Conservation (phyloP, 2,888 invertebrate species). For the Sipha maydis region DNA sequence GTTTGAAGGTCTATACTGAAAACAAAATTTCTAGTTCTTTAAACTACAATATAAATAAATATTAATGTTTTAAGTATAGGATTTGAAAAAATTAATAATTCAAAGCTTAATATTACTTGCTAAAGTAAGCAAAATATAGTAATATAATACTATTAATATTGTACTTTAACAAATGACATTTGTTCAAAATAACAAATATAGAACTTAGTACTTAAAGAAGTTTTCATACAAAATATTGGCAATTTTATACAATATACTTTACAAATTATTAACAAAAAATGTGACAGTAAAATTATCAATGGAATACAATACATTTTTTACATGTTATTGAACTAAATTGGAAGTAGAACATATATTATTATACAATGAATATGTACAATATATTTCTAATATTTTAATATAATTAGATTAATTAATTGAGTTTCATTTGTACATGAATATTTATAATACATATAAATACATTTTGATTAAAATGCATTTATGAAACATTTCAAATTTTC, state of each 20-base stretch:
- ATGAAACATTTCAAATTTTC: background rate
- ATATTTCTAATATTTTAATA: background rate
- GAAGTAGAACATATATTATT: background rate
- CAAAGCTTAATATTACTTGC: background rate
- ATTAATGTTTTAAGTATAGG: background rate
- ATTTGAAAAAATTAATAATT: conserved; percentile 14
- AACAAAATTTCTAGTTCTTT: conserved; percentile 27
- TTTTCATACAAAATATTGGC: conserved; percentile 3
- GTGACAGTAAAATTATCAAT: background rate
- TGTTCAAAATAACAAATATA: conserved; percentile 48
- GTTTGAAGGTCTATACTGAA: background rate
- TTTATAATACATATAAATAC: background rate
- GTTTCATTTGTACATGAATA: background rate
- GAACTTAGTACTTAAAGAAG: conserved; percentile 1
- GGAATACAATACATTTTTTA: conserved; percentile 7
- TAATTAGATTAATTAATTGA: background rate
- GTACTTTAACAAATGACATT: conserved; percentile 32
- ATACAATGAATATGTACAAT: background rate
- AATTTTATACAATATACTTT: conserved; percentile 18
- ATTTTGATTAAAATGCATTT: conserved; percentile 25
- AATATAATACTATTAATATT: no score
- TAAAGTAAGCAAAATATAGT: conserved; percentile 2
- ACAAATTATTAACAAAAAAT: conserved; percentile 12
- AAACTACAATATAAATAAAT: conserved; percentile 19
- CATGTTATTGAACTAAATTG: background rate